Conservation (phyloP, 2,797 vertebrate genomes). For the Myoxocephalus aenaeus region DNA sequence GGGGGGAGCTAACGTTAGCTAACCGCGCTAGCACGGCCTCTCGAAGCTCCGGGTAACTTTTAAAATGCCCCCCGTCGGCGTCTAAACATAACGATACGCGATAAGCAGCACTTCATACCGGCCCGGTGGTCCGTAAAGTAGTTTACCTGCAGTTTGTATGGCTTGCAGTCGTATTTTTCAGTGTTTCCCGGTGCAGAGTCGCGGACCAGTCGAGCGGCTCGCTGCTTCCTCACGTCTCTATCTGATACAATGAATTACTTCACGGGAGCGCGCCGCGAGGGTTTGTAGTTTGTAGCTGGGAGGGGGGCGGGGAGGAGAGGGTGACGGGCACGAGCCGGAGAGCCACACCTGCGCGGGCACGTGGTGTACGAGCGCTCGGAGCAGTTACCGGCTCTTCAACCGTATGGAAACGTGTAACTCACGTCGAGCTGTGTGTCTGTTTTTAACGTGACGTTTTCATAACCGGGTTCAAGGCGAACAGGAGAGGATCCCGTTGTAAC, state of each 20-base stretch:
- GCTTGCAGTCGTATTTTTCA: conserved; percentile 51
- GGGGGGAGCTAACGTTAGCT: conserved; percentile 49
- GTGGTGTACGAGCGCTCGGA: conserved; percentile 10
- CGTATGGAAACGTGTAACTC: conserved; percentile 7
- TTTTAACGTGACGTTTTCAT: too few species aligned
- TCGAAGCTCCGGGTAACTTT: conserved; percentile 62
- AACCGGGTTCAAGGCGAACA: too few species aligned
- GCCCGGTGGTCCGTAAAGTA: conserved; percentile 24
- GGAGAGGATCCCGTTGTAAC: background rate
- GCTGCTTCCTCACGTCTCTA: conserved; percentile 49
- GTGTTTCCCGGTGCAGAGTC: conserved; percentile 29
- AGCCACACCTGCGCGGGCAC: conserved; percentile 88
- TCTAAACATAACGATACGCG: background rate
- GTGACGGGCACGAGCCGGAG: conserved; percentile 75
- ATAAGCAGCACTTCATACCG: rapidly evolving
- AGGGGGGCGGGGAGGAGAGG: conserved; percentile 71
- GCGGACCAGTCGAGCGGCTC: too few species aligned
- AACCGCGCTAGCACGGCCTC: conserved; percentile 53
- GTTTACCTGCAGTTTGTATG: conserved; percentile 80
- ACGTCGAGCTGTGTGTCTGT: background rate
- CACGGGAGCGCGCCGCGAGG: conserved; percentile 75
- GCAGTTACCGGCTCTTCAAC: background rate
- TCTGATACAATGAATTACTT: conserved; percentile 81
- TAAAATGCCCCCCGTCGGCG: conserved; percentile 6
- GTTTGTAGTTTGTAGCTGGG: conserved; percentile 59